Evolutionary conservation across 2,888 invertebrate genomes (phyloP).

Genomic region (Copidosoma aretas): DNA sequence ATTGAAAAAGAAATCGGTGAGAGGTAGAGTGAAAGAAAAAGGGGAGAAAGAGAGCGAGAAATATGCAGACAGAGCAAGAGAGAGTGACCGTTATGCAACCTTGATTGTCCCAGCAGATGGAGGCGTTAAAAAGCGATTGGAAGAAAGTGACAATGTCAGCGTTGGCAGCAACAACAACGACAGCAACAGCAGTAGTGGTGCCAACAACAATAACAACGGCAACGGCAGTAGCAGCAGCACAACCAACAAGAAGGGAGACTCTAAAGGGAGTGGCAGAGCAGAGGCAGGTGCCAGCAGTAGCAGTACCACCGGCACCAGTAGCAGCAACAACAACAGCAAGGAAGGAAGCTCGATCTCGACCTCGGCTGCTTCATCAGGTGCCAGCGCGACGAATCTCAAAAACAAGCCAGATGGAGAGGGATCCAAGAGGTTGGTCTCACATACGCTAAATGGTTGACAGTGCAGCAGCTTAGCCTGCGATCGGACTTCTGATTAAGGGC

Average conservation of each 20-base stretch:
- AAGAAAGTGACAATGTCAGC: slow-evolving; percentile 55
- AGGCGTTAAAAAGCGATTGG: slow-evolving; percentile 60
- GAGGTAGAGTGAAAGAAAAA: slow-evolving; percentile 15
- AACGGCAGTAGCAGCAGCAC: slow-evolving; percentile 49
- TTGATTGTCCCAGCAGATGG: slow-evolving; percentile 62
- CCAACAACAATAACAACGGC: slow-evolving; percentile 52
- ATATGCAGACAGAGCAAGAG: slow-evolving; percentile 40
- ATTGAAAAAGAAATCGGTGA: slow-evolving; percentile 15
- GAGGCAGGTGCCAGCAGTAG: slow-evolving; percentile 58
- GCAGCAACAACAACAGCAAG: slow-evolving; percentile 54
- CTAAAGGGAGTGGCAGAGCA: slow-evolving; percentile 60
- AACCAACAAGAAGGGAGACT: slow-evolving; percentile 53
- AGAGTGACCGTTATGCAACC: slow-evolving; percentile 58
- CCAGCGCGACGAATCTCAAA: slow-evolving; percentile 63
- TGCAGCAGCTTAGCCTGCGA: slow-evolving; percentile 35
- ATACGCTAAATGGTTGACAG: slow-evolving; percentile 55
- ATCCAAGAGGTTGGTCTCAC: slow-evolving; percentile 67
- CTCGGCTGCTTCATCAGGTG: slow-evolving; percentile 51
- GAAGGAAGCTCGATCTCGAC: slow-evolving; percentile 41
- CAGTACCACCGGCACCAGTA: slow-evolving; percentile 42
- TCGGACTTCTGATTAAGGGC: slow-evolving; percentile 15
- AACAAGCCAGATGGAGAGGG: slow-evolving; percentile 67
- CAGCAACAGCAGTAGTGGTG: slow-evolving; percentile 58
- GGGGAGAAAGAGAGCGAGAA: neutral
- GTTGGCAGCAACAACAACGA: slow-evolving; percentile 49